phyloP scores from a whole-genome alignment of 2,888 invertebrate genomes.

The Trachelus iudaicus region DNA sequence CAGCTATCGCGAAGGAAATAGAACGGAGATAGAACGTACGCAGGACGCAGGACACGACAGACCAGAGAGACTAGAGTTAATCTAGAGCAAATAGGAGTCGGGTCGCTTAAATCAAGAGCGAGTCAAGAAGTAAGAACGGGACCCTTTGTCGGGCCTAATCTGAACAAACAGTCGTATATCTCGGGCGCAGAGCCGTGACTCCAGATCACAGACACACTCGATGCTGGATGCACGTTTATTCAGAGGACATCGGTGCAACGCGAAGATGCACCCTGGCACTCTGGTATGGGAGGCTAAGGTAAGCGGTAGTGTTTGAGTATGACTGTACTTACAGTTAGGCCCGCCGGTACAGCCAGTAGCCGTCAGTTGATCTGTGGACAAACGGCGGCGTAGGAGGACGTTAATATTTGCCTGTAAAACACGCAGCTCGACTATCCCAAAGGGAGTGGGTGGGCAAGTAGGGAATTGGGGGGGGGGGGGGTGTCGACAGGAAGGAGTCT shows the following conservation, averaged over 20 bases:
- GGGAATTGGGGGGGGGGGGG: not conserved
- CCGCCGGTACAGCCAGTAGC: not conserved
- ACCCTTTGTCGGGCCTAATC: slow-evolving; percentile 56
- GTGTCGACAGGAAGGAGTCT: slow-evolving; percentile 15
- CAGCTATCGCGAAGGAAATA: not conserved
- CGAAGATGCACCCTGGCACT: not conserved
- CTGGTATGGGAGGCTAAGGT: not conserved
- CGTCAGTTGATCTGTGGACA: not conserved
- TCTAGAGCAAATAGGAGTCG: slow-evolving; percentile 54
- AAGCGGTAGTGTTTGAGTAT: not conserved
- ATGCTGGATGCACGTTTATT: not conserved
- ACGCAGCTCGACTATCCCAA: slow-evolving; percentile 34
- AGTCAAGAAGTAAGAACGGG: slow-evolving; percentile 47
- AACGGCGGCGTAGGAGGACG: not conserved
- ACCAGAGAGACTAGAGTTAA: slow-evolving; percentile 33
- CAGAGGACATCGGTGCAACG: not conserved
- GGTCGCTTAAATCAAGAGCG: slow-evolving; percentile 50
- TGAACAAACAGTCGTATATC: slow-evolving; percentile 54
- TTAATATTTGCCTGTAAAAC: slow-evolving; percentile 44
- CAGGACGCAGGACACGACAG: slow-evolving; percentile 10
- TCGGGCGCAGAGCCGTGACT: slow-evolving; percentile 7
- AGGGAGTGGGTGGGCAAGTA: not conserved
- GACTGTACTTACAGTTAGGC: not conserved
- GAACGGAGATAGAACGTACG: slow-evolving; percentile 5
- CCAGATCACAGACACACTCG: not conserved